Evolutionary conservation across 2,797 vertebrate species (phyloP), one percentile per base, ranked within the genome.

Genomic region (Lithobates pipiens): DNA sequence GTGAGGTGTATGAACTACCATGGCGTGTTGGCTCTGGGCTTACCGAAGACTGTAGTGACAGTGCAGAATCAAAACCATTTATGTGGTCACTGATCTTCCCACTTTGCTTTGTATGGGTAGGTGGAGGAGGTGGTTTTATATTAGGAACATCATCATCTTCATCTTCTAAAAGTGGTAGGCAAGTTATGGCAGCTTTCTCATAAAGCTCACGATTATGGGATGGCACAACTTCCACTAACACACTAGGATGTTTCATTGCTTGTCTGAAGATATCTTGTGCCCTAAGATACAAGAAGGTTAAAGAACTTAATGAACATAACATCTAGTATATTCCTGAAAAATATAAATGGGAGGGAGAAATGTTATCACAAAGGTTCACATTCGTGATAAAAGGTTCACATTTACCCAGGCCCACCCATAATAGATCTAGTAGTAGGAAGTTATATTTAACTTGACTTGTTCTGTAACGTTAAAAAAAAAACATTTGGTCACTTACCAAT

Each of bases 211-310:
- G 95, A 90, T 94, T 96, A 89, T 92, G 90, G 0, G 95, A 91
- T 75, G 97, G 94, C 88, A 99, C 93, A 1, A 98, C 95, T 86
- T 96, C 95, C 86, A 99, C 91, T 13, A 92, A 73, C n/a, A 99
- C 95, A 0, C 86, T 88, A 0, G 91, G 92, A 70, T 94, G 96
- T 65, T 93, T 97, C 97, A 99, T 98, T 1, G 98, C 97, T 90
- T 97, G 96, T 3, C 97, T 96, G 88, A 99, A 99, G 63, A 97
- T 91, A 82, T 99, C 98, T 90, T 99, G 98, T 83, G 95, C 92
- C 89, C 95, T 95, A 78, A 13, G 57, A 63, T 18, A 73, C 32
- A 82, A 46, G 16, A 25, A 36, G 3, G 16, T 32, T 46, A 67
- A 39, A 7, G 7, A 63, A 10, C 54, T 32, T 34, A 18, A 32